Base-by-base conservation (phyloP, 2,888 invertebrate species). In the Parapristionchus giblindavisi region DNA sequence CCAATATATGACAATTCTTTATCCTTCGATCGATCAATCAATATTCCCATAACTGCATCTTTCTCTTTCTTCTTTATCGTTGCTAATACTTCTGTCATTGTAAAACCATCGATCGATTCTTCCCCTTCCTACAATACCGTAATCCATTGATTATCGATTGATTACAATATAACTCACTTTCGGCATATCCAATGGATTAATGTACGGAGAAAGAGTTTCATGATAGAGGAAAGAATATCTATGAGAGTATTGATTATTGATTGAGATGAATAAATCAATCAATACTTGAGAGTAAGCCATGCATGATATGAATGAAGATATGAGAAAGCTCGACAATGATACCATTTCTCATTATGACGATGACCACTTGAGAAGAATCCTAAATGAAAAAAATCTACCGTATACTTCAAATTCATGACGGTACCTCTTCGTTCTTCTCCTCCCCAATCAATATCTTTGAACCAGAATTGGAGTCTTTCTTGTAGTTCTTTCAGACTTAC, bases 251-350 rank as follows among this genome's bases (percentile, higher is more conserved):
- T 29, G 27, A 14, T 29, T 32, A 58, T 27, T 4, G 6, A 29
- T 27, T 63, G 27, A n/a, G 17, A 43, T 43, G 2, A 34, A 32
- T 32, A 5, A 8, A 60, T 34, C 3, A 1, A 24, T 17, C 32
- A 27, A 27, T 48, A 65, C 65, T 48, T 65, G 27, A 65, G 48
- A 6, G 48, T 40, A 48, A 65, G 65, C 65, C 65, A 65, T 11
- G 65, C 65, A 36, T 65, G 65, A n/a, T 48, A 65, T 11, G 65
- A 65, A 32, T 65, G 43, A 4, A 65, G 65, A 48, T 65, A 65
- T 17, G 65, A 43, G 32, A 65, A 65, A 32, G 48, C 17, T 6
- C 65, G 65, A 21, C 65, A 65, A 6, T 48, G 65, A 17, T 29
- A 21, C 65, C 65, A 65, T n/a, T 48, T 43, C 65, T 65, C 65